Conservation (phyloP, 2,797 vertebrate genomes). For the Petrocephalus sullivani region DNA sequence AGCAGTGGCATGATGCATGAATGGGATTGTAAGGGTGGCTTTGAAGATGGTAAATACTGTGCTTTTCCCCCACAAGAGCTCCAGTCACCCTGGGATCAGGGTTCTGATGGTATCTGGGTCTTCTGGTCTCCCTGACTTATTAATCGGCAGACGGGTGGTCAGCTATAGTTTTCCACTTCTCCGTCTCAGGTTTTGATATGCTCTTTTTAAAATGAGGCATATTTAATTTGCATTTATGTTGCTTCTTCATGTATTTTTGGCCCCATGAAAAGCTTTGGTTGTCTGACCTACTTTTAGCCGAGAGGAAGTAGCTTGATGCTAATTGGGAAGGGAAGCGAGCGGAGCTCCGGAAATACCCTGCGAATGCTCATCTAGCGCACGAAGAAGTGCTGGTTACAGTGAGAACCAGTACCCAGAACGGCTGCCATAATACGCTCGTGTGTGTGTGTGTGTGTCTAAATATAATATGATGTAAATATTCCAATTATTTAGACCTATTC, state of each 20-base stretch:
- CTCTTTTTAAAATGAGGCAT: conserved; percentile 11
- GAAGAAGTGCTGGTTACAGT: neutral
- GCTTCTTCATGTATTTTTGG: conserved; percentile 47
- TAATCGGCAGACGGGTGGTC: neutral
- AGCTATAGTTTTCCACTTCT: neutral
- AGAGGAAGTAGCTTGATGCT: neutral
- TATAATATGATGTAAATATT: no score
- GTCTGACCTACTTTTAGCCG: conserved; percentile 59
- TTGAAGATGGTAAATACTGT: neutral
- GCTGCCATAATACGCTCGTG: neutral
- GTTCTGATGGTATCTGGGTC: neutral
- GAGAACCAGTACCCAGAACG: neutral
- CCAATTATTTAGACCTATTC: neutral
- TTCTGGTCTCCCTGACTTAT: neutral
- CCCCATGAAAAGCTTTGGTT: conserved; percentile 50
- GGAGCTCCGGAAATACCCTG: neutral
- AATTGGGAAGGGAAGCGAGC: neutral
- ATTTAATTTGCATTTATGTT: conserved; percentile 19
- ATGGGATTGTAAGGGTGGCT: neutral
- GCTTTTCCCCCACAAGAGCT: neutral
- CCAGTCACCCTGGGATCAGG: neutral
- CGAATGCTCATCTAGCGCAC: neutral
- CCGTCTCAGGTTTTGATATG: neutral
- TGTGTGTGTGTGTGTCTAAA: no score
- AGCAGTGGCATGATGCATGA: neutral